Percentiles rank a stretch among this genome's conserved stretches.
Evolutionary conservation across 2,113 vertebrate species (phyloP).

Genomic region (Zootoca vivipara): DNA sequence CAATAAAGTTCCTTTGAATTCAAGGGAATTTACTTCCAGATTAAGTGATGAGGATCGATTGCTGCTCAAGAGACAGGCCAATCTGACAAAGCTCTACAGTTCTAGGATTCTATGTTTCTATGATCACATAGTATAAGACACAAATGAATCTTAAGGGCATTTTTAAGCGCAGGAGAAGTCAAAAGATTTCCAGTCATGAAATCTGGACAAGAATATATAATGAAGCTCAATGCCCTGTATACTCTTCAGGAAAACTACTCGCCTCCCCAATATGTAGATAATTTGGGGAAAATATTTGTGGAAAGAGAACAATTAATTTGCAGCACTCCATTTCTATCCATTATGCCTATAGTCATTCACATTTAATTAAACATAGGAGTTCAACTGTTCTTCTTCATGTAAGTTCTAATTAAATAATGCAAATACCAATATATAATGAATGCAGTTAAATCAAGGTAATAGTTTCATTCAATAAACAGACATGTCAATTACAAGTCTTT

Average conservation of each 20-base stretch:
- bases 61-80: constrained; percentile 40
- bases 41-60: background rate
- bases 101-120: background rate
- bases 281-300: background rate
- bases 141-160: constrained; percentile 22
- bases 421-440: constrained; percentile 10
- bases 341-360: background rate
- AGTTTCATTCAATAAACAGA: constrained; percentile 12
- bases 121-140: background rate
- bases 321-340: background rate
- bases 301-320: background rate
- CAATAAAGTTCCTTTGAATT: constrained; percentile 2
- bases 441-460: constrained; percentile 2
- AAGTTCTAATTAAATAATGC: constrained; percentile 39
- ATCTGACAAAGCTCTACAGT: background rate
- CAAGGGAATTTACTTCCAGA: background rate
- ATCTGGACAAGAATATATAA: background rate
- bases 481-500: background rate
- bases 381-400: constrained; percentile 61
- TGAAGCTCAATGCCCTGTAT: background rate
- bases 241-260: background rate
- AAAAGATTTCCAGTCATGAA: background rate
- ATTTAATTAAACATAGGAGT: constrained; percentile 10
- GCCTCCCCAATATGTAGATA: background rate
- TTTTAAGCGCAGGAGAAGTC: constrained; percentile 15